Evolutionary conservation across 2,113 vertebrate genomes (phyloP).

Genomic region (rabbit (Oryctolagus cuniculus)): DNA sequence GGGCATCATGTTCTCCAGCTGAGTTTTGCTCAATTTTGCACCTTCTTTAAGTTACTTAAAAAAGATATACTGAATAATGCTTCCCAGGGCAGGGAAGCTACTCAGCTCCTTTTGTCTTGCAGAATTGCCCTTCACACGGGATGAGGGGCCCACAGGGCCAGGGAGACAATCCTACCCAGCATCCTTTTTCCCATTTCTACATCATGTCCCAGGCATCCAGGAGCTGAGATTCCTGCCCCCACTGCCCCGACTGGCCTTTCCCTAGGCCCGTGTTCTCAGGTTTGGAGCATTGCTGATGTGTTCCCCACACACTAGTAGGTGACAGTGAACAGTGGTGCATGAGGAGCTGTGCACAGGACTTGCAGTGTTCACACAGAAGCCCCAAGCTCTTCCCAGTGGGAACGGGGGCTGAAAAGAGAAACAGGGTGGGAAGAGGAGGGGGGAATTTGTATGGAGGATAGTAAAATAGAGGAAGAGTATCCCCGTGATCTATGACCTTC

Average conservation of each 20-base stretch:
- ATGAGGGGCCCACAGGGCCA: not conserved
- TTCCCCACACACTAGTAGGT: too few relatives aligned
- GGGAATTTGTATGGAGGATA: not conserved
- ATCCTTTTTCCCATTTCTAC: not conserved
- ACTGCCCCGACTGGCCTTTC: not conserved
- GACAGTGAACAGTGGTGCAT: not conserved
- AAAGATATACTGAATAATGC: not conserved
- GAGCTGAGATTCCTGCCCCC: not conserved
- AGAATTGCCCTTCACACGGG: not conserved
- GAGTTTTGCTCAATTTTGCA: not conserved
- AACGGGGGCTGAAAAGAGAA: not conserved
- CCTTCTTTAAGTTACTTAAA: not conserved
- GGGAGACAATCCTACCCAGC: not conserved
- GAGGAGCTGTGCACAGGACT: not conserved
- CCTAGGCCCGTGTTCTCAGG: not conserved
- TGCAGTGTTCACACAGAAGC: fast-evolving
- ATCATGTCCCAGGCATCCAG: not conserved
- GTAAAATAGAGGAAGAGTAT: not conserved
- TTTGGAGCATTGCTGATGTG: too few relatives aligned
- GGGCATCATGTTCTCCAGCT: not conserved
- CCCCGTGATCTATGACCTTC: not conserved
- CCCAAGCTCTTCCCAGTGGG: not conserved
- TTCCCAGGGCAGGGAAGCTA: not conserved
- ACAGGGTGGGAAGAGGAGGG: not conserved
- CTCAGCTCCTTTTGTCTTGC: not conserved